Evolutionary conservation across 2,113 vertebrate genomes (phyloP), one percentile per base, ranked within the genome.

Genomic region (Conger conger): DNA sequence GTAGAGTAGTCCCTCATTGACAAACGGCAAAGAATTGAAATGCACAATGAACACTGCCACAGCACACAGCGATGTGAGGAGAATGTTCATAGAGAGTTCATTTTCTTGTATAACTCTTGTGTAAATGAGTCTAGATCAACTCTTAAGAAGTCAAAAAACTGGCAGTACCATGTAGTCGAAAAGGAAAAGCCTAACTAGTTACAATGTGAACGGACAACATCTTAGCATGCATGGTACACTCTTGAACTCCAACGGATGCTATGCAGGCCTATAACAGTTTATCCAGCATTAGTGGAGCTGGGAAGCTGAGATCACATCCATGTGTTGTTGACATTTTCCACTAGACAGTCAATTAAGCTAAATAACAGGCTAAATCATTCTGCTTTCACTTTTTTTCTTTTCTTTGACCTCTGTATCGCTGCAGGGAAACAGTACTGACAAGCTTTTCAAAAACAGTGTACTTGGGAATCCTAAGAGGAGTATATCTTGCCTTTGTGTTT

Each of bases 261-360:
- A 42, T 42, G 40, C 13, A 15, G 7, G 3, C 45, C 2, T 60
- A 60, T 27, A 20, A 60, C 7, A 20, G 18, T 60, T 20, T 15
- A 42, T 9, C 23, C 27, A 30, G 18, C 27, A 30, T 84, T 80
- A 84, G 79, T 33, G 36, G 35, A 35, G 27, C 53, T 76, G 79
- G n/a, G 79, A 76, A 73, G 7, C 76, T 9, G 9, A 79, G 23
- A 79, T 84, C 23, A 38, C 78, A 84, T 84, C 83, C 35, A 37
- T 38, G 35, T 33, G 13, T 11, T 79, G 42, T 40, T 84, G 76
- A 84, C 83, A 84, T 40, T 79, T 84, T 23, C 45, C 50, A 60
- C 76, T 38, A 27, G 42, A 57, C 76, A 60, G 27, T 79, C 35
- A 37, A 57, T 79, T 79, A 57, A 35, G 45, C 57, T 23, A 76